A percentile compares a stretch with the other conserved stretches of the same genome.
Conservation (phyloP, 2,113 vertebrate species). For the Electrona antarctica region DNA sequence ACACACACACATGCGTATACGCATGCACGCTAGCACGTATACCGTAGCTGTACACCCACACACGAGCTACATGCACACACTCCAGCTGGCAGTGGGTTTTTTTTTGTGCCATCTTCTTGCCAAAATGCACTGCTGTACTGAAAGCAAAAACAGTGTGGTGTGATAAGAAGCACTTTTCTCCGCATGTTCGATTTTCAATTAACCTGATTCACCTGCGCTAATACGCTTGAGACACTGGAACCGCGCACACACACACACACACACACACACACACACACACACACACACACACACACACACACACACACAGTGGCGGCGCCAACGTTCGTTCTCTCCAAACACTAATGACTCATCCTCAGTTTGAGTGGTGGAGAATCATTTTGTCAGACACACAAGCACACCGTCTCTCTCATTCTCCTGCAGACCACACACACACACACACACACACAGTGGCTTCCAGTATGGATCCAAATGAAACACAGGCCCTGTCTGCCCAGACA, state of each 20-base stretch:
- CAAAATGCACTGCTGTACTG: slow-evolving; percentile 6
- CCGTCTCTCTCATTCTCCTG: neutral
- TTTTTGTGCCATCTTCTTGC: neutral
- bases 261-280: slow-evolving; percentile 1
- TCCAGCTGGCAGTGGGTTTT: neutral
- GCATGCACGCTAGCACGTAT: neutral
- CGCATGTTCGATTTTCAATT: slow-evolving; percentile 58
- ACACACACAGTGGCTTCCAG: neutral
- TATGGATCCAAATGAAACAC: neutral
- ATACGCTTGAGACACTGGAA: slow-evolving; percentile 20
- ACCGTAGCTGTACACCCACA: neutral
- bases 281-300: neutral
- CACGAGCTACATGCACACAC: neutral
- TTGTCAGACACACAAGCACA: neutral
- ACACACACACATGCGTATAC: slow-evolving; percentile 1
- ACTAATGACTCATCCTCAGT: too few species aligned
- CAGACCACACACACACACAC: neutral
- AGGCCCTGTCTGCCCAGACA: neutral
- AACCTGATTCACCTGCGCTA: slow-evolving; percentile 55
- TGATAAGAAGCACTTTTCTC: slow-evolving; percentile 45
- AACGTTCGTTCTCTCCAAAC: too few species aligned
- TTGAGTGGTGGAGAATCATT: too few species aligned
- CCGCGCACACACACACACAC: neutral
- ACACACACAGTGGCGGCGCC: too few species aligned
- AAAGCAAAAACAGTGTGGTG: slow-evolving; percentile 23